Base-by-base conservation (phyloP, 2,797 vertebrate genomes). In the Poecilia velifera region DNA sequence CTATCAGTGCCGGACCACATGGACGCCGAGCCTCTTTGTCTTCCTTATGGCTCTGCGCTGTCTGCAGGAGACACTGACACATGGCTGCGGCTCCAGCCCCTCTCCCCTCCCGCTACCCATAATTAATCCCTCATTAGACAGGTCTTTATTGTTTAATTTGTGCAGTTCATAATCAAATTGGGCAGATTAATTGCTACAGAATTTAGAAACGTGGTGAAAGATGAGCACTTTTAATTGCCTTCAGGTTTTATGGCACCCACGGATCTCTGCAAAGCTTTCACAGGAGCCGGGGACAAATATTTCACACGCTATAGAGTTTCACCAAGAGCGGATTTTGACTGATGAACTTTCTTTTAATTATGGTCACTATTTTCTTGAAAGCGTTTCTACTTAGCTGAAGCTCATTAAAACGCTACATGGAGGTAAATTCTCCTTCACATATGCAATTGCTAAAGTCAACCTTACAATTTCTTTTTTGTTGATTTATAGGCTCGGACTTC, bases 71-170 rank as follows among this genome's bases (percentile, higher is more conserved):
- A 95, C 96, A 92, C 90, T 97, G 96, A 98, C 94, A 95, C 97
- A 99, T 97, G 92, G 96, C 96, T 92, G 93, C 92, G 94, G 95
- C 88, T 95, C 95, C 95, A 84, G 92, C 95, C 96, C 92, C 83
- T 92, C 95, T 96, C 95, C 96, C 97, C 97, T 96, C 96, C 95
- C 94, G 95, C 96, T 96, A 95, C 96, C 97, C 97, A 97, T 99
- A 98, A 98, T 99, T 98, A 99, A 98, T 98, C 97, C 97, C 97
- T 97, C 97, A 98, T 99, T 98, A 98, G 98, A 99, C 98, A 98
- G 97, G 94, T 98, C 98, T 98, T 99, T 99, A 99, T 98, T 99
- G 98, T 99, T 99, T 98, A 98, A 99, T 99, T 99, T 98, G 98
- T 97, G 98, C 98, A 95, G 96, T 97, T 98, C 97, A 94, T 97